These are phyloP conservation scores for Pantherophis alleghaniensis DNA, from an alignment of 2,797 vertebrate species.

Conservation along the genomic window DNA sequence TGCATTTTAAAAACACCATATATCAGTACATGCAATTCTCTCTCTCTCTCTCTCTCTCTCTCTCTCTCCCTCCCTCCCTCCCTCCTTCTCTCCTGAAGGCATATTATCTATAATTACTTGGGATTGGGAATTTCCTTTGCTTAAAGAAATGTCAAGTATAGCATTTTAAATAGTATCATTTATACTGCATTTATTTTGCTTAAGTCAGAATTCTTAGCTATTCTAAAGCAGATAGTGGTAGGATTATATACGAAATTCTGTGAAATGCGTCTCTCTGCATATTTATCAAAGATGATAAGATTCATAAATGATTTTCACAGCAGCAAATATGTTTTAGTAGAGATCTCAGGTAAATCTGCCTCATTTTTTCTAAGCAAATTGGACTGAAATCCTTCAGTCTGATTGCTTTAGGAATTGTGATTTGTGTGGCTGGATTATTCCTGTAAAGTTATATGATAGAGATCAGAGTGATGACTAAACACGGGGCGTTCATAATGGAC, in stretches of 20 bases:
- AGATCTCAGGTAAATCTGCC: background rate
- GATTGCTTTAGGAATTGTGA: background rate
- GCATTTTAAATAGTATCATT: conserved; percentile 6
- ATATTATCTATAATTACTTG: conserved; percentile 12
- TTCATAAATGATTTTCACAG: background rate
- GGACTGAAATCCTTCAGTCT: background rate
- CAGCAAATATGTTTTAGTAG: background rate
- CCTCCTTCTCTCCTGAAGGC: conserved; percentile 4
- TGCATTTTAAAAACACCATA: background rate
- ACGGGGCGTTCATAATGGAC: background rate
- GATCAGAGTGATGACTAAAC: background rate
- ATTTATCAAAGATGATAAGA: background rate
- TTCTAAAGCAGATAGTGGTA: background rate
- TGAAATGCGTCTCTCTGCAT: background rate
- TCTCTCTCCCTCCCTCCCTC: background rate
- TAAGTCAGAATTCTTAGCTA: background rate
- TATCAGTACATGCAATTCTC: background rate
- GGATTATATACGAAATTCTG: background rate
- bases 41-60: background rate
- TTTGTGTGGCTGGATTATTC: background rate
- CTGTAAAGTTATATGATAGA: background rate
- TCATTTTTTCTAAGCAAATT: background rate
- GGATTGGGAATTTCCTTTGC: background rate
- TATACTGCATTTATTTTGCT: conserved; percentile 3
- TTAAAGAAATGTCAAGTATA: background rate